Base-by-base conservation (phyloP, 2,797 vertebrate genomes). In the Sternotherus odoratus region DNA sequence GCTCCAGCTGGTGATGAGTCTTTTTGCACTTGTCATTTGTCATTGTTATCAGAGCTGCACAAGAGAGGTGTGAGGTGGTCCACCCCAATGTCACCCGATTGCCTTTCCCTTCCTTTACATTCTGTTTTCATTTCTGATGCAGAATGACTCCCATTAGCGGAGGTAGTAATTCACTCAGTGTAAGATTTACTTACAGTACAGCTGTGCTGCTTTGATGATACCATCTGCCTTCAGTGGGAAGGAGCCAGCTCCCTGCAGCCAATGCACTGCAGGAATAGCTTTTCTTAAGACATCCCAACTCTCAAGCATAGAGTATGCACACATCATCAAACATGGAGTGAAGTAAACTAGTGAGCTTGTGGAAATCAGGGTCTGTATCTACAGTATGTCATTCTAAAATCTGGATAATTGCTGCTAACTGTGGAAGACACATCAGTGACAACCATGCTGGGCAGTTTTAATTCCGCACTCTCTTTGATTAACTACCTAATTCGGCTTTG, bases 161-260 rank as follows among this genome's bases (percentile, higher is more conserved):
- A 93, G 74, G 75, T 89, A 86, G 69, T 86, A 94, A 95, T 86
- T 94, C 83, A 77, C 79, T 75, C 23, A 90, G 91, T 43, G 51
- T 21, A 72, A 92, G 92, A 97, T 77, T 92, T 95, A 77, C 21
- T 96, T 94, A 93, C 90, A 94, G 91, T 90, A 79, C 96, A 96
- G 93, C 95, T 97, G 94, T 95, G 94, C 92, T 92, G 85, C 89
- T 92, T 84, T 95, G 91, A 66, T 96, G 92, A 50, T 93, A 85
- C 95, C 95, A 95, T 96, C 95, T 96, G 96, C 94, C 77, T 92
- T 77, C 84, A 50, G 0, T 87, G 88, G 79, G 91, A 84, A 90
- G 75, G 46, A 90, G 85, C 93, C 95, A 93, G 86, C 85, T 95
- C 79, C 93, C 89, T 0, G 2, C 89, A 96, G 94, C 77, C 91